Evolutionary conservation across 2,888 invertebrate genomes (phyloP), one percentile per base, ranked within the genome.

Genomic region (Poecilobothrus nobilitatus): DNA sequence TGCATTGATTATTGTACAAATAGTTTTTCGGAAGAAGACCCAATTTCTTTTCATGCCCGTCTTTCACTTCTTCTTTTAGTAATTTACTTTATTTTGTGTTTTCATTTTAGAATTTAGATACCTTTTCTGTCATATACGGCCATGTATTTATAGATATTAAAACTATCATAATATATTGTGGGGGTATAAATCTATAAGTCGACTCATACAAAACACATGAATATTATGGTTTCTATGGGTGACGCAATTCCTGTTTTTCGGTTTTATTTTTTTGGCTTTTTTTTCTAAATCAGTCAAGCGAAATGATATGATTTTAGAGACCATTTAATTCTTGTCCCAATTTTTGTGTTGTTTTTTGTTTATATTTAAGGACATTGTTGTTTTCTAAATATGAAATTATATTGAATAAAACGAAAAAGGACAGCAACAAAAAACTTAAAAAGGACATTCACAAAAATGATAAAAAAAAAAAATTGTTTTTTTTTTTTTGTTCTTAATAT

Each of bases 221-320:
- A 53, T 53, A 18, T n/a, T 53, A 53, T 18, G 53, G 53, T 37
- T 37, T 53, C 2, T 53, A 53, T 53, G 53, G 53, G 53, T 53
- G 53, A 53, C 53, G 53, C 53, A 53, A 53, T 53, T 53, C 53
- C 53, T 18, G 53, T n/a, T 53, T 18, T 6, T 9, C 5, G 9
- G 15, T 53, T n/a, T 9, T 53, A 12, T 53, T 9, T 53, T 53
- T 53, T 53, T 53, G 53, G 53, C 18, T 53, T 53, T 53, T 53
- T 53, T 53, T 27, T 53, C 53, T 18, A 53, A 53, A 18, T 53
- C 53, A 53, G 18, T 53, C 53, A 53, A 53, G 53, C 53, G 53
- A 53, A 53, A 53, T 53, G 53, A 53, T 53, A 53, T 53, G 53
- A 53, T 53, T 53, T 53, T 53, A 53, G 53, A 53, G 53, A 53